Conservation (phyloP, 2,888 invertebrate genomes). For the Entomobrya multifasciata region DNA sequence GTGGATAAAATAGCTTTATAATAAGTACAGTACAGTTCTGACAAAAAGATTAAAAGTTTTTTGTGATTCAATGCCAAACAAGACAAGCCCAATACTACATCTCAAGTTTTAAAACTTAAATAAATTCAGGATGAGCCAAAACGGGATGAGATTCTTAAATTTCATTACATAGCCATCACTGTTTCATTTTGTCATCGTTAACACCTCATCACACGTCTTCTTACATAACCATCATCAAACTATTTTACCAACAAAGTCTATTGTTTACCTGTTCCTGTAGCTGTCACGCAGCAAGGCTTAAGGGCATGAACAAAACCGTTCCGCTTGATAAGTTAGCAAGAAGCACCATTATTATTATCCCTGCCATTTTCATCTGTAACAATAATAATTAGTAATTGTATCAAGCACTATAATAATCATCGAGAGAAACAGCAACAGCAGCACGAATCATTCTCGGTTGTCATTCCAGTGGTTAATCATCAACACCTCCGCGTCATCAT, state of each 20-base stretch:
- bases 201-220: neutral
- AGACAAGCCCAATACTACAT: no score
- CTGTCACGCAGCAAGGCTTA: constrained; percentile 20
- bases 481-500: no score
- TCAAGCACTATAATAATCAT: neutral
- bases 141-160: constrained; percentile 20
- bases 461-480: constrained; percentile 1
- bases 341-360: neutral
- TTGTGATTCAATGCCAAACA: no score
- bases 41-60: neutral
- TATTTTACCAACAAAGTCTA: no score
- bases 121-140: neutral
- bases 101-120: neutral
- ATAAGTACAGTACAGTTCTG: constrained; percentile 20
- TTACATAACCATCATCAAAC: neutral
- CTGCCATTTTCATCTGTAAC: constrained; percentile 20
- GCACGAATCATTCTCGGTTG: constrained; percentile 18
- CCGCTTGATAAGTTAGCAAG: constrained; percentile 41
- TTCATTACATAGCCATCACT: neutral
- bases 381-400: constrained; percentile 37
- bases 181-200: neutral
- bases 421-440: constrained; percentile 7
- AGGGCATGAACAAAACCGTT: constrained; percentile 29
- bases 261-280: neutral
- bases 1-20: neutral